Percentiles rank a stretch among this genome's conserved stretches.
Evolutionary conservation across 37 sponge, comb jelly and placozoan species (phyloP).

Genomic region (Mnemiopsis leidyi): DNA sequence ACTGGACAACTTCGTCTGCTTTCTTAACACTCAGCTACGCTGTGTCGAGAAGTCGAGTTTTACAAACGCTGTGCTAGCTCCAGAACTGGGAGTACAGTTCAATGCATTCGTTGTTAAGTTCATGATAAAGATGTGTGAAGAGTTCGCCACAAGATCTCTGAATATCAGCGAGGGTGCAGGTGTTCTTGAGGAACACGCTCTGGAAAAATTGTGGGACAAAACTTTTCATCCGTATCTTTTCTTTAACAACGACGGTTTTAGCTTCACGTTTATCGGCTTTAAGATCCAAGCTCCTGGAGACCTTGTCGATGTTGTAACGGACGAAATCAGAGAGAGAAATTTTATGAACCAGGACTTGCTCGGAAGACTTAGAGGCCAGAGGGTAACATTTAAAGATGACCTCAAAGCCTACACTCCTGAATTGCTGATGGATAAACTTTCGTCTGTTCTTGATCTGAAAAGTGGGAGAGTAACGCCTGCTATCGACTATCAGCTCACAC

Average conservation of each 20-base stretch:
- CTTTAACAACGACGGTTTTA: slow-evolving; percentile 80
- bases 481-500: slow-evolving; percentile 37
- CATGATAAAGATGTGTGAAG: slow-evolving; percentile 80
- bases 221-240: slow-evolving; percentile 93
- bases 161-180: slow-evolving; percentile 39
- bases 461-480: background rate
- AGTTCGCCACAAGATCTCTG: slow-evolving; percentile 35
- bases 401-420: background rate
- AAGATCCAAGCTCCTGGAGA: slow-evolving; percentile 49
- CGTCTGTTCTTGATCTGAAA: background rate
- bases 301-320: slow-evolving; percentile 26
- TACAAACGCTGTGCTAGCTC: background rate
- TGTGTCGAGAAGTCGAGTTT: slow-evolving; percentile 76
- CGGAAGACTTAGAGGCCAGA: background rate
- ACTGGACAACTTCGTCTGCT: slow-evolving; percentile 80
- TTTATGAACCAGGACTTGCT: slow-evolving; percentile 67
- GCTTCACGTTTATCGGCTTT: slow-evolving; percentile 90
- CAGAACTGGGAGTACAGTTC: slow-evolving; percentile 55
- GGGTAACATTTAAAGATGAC: background rate
- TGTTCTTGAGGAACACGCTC: slow-evolving; percentile 32
- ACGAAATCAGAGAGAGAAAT: slow-evolving; percentile 48
- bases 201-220: slow-evolving; percentile 64
- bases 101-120: slow-evolving; percentile 87
- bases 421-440: background rate
- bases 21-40: slow-evolving; percentile 77